A percentile compares a stretch with the other conserved stretches of the same genome.
These are phyloP conservation scores for Rhodophaea formosa DNA, from an alignment of 2,888 invertebrate species.

Conservation along the genomic window DNA sequence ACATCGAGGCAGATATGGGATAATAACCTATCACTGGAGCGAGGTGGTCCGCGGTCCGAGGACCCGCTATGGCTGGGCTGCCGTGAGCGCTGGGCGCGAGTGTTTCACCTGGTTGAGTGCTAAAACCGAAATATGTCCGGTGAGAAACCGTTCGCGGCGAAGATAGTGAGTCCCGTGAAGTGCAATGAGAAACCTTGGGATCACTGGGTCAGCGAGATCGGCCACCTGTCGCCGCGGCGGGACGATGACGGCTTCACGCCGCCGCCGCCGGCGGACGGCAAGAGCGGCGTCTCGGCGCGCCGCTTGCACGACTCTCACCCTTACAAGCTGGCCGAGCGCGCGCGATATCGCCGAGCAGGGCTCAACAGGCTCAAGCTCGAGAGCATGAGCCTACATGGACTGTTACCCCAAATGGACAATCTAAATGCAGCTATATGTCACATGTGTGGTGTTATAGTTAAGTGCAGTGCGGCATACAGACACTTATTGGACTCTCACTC, in stretches of 20 bases:
- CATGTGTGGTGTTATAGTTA: constrained; percentile 87
- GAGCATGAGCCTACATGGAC: constrained; percentile 88
- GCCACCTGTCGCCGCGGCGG: constrained; percentile 68
- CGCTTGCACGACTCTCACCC: constrained; percentile 54
- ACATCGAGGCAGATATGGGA: constrained; percentile 68
- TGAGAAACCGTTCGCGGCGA: constrained; percentile 63
- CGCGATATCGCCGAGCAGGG: constrained; percentile 63
- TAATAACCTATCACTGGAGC: constrained; percentile 77
- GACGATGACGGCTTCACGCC: constrained; percentile 62
- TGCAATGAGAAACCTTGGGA: constrained; percentile 79
- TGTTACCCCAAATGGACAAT: constrained; percentile 88
- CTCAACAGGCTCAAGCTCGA: constrained; percentile 77
- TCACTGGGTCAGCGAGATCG: constrained; percentile 75
- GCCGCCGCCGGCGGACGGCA: constrained; percentile 56
- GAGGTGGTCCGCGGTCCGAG: constrained; percentile 46
- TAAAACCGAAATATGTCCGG: constrained; percentile 69
- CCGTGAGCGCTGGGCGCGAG: constrained; percentile 55
- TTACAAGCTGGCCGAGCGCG: constrained; percentile 52
- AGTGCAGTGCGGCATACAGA: constrained; percentile 88
- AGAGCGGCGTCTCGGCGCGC: constrained; percentile 47
- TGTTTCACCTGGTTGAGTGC: constrained; percentile 49
- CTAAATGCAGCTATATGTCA: constrained; percentile 90
- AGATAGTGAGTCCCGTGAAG: constrained; percentile 72
- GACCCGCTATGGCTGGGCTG: constrained; percentile 66
- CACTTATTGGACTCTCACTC: constrained; percentile 84